Evolutionary conservation across 2,797 vertebrate genomes (phyloP).

Genomic region (Anas bernieri): DNA sequence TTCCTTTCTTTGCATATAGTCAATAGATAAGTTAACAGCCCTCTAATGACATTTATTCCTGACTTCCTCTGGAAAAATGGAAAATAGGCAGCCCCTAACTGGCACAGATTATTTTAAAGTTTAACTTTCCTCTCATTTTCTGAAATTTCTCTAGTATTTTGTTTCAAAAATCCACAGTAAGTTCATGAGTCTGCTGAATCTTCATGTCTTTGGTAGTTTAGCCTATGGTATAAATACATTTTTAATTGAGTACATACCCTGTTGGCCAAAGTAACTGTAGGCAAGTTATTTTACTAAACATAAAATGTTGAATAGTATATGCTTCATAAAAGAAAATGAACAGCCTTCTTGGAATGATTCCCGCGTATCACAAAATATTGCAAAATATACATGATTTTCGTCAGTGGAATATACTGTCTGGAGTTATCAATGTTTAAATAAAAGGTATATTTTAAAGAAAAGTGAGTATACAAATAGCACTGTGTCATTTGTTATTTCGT

Average conservation of each 20-base stretch:
- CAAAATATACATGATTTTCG: neutral
- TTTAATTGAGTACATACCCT: neutral
- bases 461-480: neutral
- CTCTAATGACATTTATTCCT: neutral
- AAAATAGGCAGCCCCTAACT: neutral
- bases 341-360: neutral
- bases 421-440: constrained; percentile 6
- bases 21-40: neutral
- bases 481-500: neutral
- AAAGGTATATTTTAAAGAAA: constrained; percentile 29
- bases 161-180: neutral
- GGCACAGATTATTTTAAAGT: neutral
- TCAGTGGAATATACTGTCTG: neutral
- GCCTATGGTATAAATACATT: neutral
- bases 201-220: neutral
- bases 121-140: neutral
- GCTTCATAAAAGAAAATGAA: neutral
- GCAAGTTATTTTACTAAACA: neutral
- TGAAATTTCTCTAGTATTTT: neutral
- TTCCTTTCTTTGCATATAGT: neutral
- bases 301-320: neutral
- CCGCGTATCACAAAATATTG: neutral
- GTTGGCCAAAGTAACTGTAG: neutral
- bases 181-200: neutral
- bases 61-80: neutral